Base-by-base conservation (phyloP, 2,888 invertebrate genomes). In the Omphaloscelis lunosa region DNA sequence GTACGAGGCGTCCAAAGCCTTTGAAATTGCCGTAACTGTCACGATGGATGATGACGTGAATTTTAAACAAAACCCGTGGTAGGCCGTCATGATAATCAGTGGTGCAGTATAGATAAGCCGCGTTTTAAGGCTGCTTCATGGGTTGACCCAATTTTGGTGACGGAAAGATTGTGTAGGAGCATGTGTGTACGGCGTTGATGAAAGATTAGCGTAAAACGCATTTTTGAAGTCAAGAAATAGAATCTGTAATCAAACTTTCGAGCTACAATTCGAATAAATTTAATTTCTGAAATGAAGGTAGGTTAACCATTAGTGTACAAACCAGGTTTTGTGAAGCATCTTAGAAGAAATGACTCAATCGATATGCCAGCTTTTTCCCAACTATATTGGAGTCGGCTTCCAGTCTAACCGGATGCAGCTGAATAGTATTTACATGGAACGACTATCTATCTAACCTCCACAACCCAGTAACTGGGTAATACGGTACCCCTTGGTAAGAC, bases 1-100 rank as follows among this genome's bases (percentile, higher is more conserved):
- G 48, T 82, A 82, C 86, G 87, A 77, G 80, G 75, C 80, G 68
- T 72, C 71, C 82, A 80, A 77, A 89, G 81, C 86, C 90, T 89
- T 90, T 90, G 89, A 91, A 90, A 84, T 77, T 81, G 88, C 84
- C 88, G 89, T 89, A 67, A 89, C 90, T 88, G 91, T 90, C 90
- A 90, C 87, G 85, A 85, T 61, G 77, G 75, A 65, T 86, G 79
- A 80, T 86, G 90, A 83, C 88, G 82, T 90, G 92, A 92, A 92
- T 92, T 86, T 89, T 89, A 92, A 92, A 88, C 86, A 89, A 77
- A 34, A 80, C 76, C 78, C 77, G 73, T 87, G 77, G 88, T 85
- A 88, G 86, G 78, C 77, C 29, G 59, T 73, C 78, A 82, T 88
- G 86, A 80, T 88, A 89, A 88, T 89, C 86, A 83, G 77, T 29